Percentiles rank a stretch among this genome's conserved stretches.
Evolutionary conservation across 2,888 invertebrate genomes (phyloP).

Genomic region (Microctonus hyperodae): DNA sequence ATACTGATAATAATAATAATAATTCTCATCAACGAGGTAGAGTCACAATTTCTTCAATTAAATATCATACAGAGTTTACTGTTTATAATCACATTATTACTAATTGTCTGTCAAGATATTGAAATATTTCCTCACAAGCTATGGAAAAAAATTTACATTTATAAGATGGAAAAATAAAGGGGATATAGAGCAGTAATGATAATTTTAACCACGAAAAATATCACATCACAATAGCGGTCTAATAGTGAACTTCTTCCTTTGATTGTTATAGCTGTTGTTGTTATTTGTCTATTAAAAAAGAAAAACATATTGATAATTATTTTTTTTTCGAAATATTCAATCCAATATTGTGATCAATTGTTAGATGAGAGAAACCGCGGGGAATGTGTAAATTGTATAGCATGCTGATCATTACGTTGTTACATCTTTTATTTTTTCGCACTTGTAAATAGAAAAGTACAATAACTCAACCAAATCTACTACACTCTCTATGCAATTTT

Average conservation of each 20-base stretch:
- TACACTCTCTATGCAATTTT: slow-evolving; percentile 4
- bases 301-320: slow-evolving; percentile 36
- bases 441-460: slow-evolving; percentile 35
- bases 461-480: slow-evolving; percentile 31
- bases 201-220: slow-evolving; percentile 27
- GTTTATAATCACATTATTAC: slow-evolving; percentile 17
- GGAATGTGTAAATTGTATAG: slow-evolving; percentile 15
- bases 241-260: slow-evolving; percentile 29
- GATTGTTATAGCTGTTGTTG: slow-evolving; percentile 41
- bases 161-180: not conserved
- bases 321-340: slow-evolving; percentile 33
- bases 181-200: slow-evolving; percentile 15
- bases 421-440: slow-evolving; percentile 29
- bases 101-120: slow-evolving; percentile 16
- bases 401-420: slow-evolving; percentile 26
- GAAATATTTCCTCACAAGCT: slow-evolving; percentile 22
- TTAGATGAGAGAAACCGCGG: not conserved
- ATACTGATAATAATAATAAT: not conserved
- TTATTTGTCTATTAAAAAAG: slow-evolving; percentile 35
- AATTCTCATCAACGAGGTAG: slow-evolving; percentile 19
- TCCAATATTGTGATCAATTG: slow-evolving; percentile 39
- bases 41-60: slow-evolving; percentile 5
- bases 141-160: not conserved
- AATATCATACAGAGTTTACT: slow-evolving; percentile 16
- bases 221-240: slow-evolving; percentile 30